Evolutionary conservation across 2,113 vertebrate species (phyloP).

Genomic region (Notarius lentiginosus): DNA sequence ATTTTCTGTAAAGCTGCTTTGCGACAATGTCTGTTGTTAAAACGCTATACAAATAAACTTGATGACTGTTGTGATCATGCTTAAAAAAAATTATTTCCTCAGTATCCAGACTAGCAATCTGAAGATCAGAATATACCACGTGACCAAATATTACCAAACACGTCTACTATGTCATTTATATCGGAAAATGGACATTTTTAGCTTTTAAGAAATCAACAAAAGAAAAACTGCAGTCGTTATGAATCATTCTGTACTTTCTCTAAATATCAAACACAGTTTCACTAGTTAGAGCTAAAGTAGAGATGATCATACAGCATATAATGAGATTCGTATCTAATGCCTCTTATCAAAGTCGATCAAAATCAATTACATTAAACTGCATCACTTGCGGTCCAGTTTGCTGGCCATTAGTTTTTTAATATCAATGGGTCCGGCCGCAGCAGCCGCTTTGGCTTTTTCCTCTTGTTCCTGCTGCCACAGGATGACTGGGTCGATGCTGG

Average conservation of each 20-base stretch:
- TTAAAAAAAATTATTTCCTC: neutral
- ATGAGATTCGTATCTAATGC: neutral
- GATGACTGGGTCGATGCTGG: slow-evolving; percentile 85
- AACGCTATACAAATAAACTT: too few relatives aligned
- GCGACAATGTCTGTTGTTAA: neutral
- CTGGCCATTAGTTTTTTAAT: slow-evolving; percentile 93
- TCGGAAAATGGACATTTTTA: neutral
- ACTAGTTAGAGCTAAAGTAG: neutral
- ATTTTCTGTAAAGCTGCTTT: neutral
- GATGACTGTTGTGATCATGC: neutral
- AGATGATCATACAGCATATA: too few relatives aligned
- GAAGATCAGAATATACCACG: neutral
- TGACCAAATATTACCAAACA: neutral
- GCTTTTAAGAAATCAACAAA: neutral
- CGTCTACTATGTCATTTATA: neutral
- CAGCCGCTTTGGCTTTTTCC: slow-evolving; percentile 80
- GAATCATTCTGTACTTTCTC: neutral
- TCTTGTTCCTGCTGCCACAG: slow-evolving; percentile 86
- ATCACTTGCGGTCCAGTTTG: slow-evolving; percentile 87
- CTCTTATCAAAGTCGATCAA: neutral
- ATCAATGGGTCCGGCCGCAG: slow-evolving; percentile 76
- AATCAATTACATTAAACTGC: neutral
- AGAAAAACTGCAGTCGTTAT: too few relatives aligned
- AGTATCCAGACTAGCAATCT: neutral
- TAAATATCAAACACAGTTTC: neutral